phyloP scores from a whole-genome alignment of 2,888 invertebrate species.

The Salticus scenicus region DNA sequence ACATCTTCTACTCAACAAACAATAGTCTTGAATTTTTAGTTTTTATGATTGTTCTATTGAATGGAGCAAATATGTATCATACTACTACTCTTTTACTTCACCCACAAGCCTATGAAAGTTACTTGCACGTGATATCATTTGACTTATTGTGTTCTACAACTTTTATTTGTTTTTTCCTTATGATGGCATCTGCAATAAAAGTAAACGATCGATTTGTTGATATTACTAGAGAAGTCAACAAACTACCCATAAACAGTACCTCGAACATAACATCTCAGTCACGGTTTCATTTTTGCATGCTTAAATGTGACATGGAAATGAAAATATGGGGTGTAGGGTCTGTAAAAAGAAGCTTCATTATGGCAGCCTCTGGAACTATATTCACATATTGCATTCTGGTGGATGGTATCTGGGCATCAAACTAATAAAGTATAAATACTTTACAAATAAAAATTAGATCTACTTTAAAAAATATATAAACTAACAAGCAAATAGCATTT shows the following conservation, averaged over 20 bases:
- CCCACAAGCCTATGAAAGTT: neutral
- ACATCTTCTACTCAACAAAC: no score
- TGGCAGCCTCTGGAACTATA: neutral
- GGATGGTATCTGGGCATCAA: neutral
- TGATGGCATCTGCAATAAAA: neutral
- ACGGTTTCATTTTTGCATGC: neutral
- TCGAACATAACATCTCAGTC: neutral
- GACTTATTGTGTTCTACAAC: neutral
- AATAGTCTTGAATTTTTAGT: neutral
- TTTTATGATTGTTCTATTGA: neutral
- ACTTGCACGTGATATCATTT: neutral
- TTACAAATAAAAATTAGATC: no score
- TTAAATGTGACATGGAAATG: neutral
- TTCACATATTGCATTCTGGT: neutral
- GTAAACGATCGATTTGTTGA: neutral
- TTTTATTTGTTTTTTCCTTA: neutral
- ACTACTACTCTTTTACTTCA: neutral
- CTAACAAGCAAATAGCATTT: no score
- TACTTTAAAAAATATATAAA: no score
- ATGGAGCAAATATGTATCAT: neutral
- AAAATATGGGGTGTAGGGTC: neutral
- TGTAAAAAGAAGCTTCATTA: neutral
- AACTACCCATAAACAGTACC: neutral
- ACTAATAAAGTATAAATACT: neutral
- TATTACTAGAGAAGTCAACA: neutral